A percentile compares a stretch with the other conserved stretches of the same genome.
Conservation (phyloP, 2,888 invertebrate genomes). For the Automeris io region DNA sequence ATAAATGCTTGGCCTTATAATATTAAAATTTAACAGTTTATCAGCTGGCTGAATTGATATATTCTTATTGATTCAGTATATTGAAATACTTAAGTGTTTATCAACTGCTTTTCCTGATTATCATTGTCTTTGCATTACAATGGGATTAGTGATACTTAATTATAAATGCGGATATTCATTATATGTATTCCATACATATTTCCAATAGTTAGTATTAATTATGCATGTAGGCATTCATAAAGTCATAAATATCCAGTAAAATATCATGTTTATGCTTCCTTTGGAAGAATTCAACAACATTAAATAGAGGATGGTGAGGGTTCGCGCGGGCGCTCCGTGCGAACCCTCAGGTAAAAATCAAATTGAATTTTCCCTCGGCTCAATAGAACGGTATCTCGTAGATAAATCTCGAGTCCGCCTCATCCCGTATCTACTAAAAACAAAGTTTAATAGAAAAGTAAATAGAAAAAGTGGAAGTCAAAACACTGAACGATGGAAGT, state of each 20-base stretch:
- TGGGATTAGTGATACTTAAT: too few species aligned
- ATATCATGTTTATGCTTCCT: constrained; percentile 46
- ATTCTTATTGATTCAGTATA: too few species aligned
- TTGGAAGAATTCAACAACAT: constrained; percentile 50
- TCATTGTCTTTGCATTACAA: too few species aligned
- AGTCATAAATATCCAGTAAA: constrained; percentile 43
- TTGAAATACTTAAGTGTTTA: too few species aligned
- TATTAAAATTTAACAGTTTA: too few species aligned
- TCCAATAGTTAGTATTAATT: constrained; percentile 1
- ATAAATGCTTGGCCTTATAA: too few species aligned
- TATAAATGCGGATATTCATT: too few species aligned
- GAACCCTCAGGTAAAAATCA: constrained; percentile 70
- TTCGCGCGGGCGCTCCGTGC: constrained; percentile 54
- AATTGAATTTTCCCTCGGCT: constrained; percentile 70
- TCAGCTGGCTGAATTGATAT: too few species aligned
- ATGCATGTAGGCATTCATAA: constrained; percentile 9
- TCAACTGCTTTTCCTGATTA: too few species aligned
- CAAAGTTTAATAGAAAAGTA: constrained; percentile 73
- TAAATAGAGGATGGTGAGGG: constrained; percentile 56
- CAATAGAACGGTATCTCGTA: constrained; percentile 68
- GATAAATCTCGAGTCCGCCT: constrained; percentile 67
- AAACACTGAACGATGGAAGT: constrained; percentile 59
- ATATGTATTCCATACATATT: too few species aligned
- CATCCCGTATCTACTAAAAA: constrained; percentile 61
- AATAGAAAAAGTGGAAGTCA: constrained; percentile 62